Percentiles rank a stretch among this genome's conserved stretches.
Conservation (phyloP, 2,888 invertebrate genomes). For the Odiellus spinosus region DNA sequence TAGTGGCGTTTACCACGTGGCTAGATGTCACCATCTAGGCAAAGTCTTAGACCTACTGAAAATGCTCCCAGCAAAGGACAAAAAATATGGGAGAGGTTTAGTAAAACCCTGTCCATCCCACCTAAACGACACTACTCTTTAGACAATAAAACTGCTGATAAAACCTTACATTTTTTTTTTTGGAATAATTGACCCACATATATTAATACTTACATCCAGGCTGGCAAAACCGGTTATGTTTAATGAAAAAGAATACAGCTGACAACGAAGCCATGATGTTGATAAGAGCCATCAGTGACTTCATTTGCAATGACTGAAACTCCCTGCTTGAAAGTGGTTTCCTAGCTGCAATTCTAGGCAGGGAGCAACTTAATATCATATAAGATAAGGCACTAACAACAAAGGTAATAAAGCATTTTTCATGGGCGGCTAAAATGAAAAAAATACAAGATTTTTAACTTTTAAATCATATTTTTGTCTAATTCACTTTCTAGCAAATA, state of each 20-base stretch:
- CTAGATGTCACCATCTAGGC: too few species aligned
- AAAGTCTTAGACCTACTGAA: too few species aligned
- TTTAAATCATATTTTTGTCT: neutral
- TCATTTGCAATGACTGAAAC: slow-evolving; percentile 31
- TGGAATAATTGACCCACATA: too few species aligned
- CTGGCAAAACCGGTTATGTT: slow-evolving; percentile 85
- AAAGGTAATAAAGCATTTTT: slow-evolving; percentile 72
- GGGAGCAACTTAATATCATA: slow-evolving; percentile 62
- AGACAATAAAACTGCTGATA: too few species aligned
- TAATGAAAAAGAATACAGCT: slow-evolving; percentile 72
- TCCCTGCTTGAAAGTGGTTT: slow-evolving; percentile 31
- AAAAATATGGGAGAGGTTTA: too few species aligned
- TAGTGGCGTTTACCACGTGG: too few species aligned
- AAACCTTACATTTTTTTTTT: too few species aligned
- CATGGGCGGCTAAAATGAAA: slow-evolving; percentile 55
- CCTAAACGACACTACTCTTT: too few species aligned
- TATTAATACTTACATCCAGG: slow-evolving; percentile 43
- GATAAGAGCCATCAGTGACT: slow-evolving; percentile 52
- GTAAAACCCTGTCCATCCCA: too few species aligned
- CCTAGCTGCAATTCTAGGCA: slow-evolving; percentile 28
- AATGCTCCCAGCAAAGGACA: too few species aligned
- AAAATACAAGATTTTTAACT: slow-evolving; percentile 2
- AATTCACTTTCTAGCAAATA: neutral
- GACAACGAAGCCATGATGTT: slow-evolving; percentile 57
- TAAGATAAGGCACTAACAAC: slow-evolving; percentile 68